A percentile compares a stretch with the other conserved stretches of the same genome.
Conservation (phyloP, 2,797 vertebrate genomes). For the Taeniopygia guttata region DNA sequence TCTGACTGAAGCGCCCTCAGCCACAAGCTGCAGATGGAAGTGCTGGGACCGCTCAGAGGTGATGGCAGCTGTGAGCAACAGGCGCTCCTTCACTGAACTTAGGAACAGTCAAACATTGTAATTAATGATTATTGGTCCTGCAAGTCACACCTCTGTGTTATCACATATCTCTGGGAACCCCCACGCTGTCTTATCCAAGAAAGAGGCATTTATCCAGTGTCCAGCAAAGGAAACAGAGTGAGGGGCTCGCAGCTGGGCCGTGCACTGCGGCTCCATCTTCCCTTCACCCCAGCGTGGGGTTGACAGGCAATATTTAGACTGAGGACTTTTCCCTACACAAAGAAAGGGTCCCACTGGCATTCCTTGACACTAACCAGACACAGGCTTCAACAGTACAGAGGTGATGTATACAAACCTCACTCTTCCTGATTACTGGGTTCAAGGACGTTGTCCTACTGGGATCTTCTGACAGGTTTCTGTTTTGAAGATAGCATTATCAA, state of each 20-base stretch:
- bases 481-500: not conserved
- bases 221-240: not conserved
- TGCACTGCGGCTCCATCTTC: rapidly evolving
- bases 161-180: not conserved
- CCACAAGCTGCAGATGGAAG: not conserved
- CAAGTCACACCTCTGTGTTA: conserved; percentile 12
- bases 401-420: not conserved
- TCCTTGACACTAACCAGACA: conserved; percentile 9
- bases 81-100: not conserved
- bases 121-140: conserved; percentile 21
- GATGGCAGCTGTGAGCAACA: not conserved
- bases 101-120: conserved; percentile 42
- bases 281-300: rapidly evolving
- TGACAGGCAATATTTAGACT: not conserved
- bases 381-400: not conserved
- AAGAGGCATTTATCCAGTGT: not conserved
- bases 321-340: not conserved
- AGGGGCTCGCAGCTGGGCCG: rapidly evolving
- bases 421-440: not conserved
- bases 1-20: not conserved
- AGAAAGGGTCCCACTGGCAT: not conserved
- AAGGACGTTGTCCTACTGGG: not conserved
- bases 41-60: not conserved
- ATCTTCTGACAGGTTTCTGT: not conserved
- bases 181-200: not conserved